Percentiles rank a stretch among this genome's conserved stretches.
Conservation (phyloP, 2,888 invertebrate genomes). For the Cephus pygmeus region DNA sequence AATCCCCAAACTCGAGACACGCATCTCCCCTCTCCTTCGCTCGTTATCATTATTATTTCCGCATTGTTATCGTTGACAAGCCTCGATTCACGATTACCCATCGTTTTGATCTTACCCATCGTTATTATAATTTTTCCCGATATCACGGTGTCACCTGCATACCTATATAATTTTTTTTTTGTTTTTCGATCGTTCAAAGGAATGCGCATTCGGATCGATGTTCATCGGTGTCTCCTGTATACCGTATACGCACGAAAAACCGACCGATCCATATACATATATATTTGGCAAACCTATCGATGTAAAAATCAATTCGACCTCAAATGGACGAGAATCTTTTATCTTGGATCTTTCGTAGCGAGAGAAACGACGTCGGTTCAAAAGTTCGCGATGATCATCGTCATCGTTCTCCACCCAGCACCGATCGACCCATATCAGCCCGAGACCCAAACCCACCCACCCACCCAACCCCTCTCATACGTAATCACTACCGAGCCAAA, state of each 20-base stretch:
- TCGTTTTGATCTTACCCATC: too few species aligned
- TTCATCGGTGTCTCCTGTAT: background rate
- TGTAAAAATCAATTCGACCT: too few species aligned
- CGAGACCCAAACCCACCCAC: background rate
- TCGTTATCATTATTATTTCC: too few species aligned
- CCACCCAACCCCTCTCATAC: background rate
- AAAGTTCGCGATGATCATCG: background rate
- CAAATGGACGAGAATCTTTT: too few species aligned
- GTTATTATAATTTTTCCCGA: background rate
- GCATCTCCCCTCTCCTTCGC: too few species aligned
- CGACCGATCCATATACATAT: too few species aligned
- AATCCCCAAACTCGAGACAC: too few species aligned
- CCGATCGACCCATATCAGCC: background rate
- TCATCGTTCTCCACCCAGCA: background rate
- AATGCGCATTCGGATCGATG: background rate
- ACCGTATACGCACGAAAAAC: too few species aligned
- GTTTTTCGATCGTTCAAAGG: background rate
- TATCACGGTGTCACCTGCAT: background rate
- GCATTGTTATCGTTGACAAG: too few species aligned
- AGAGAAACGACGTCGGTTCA: background rate
- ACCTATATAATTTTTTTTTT: background rate
- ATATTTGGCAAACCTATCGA: too few species aligned
- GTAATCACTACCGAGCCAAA: background rate
- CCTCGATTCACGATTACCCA: too few species aligned
- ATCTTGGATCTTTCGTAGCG: too few species aligned